Evolutionary conservation across 2,888 invertebrate species (phyloP), one percentile per base, ranked within the genome.

Genomic region (Hyposoter didymator): DNA sequence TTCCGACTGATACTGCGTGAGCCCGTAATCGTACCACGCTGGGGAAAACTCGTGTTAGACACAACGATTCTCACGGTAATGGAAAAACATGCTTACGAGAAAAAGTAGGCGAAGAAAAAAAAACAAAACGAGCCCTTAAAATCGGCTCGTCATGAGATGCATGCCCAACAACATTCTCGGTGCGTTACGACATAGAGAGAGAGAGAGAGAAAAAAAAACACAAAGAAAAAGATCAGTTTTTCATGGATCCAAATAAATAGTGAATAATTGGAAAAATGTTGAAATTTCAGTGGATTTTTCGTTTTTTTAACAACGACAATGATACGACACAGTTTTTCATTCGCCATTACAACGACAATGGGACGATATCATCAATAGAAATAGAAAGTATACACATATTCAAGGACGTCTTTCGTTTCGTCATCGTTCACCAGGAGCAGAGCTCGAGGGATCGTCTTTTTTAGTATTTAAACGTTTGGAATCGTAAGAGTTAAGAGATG

Each of bases 21-120:
- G 96, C 94, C 97, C 98, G 93, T 96, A 95, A 95, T 98, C 98
- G 95, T 98, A 98, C 98, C 98, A 98, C 91, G 98, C 98, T 97
- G 94, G 89, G 93, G 90, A 91, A 91, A 90, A 89, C 88, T 86
- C 76, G 87, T 79, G 84, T 91, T 90, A 90, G 89, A 88, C 79
- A 82, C 85, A 87, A 82, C 80, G 47, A 28, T 66, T 76, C 66
- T 78, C 75, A 55, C 76, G 78, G 78, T 7, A 35, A 52, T 7
- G 10, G 47, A n/a, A 17, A 59, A 80, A 82, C 70, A 74, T 78
- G 76, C 74, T 59, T 74, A 52, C 28, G 49, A 59, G 67, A 28
- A 32, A 55, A 64, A n/a, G n/a, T 72, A 17, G 47, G 14, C 55
- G 12, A 69, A 69, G n/a, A 69, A 45, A 69, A 59, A 67, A 35